A percentile compares a stretch with the other conserved stretches of the same genome.
Conservation (phyloP, 2,888 invertebrate genomes). For the Tiliacea citrago region DNA sequence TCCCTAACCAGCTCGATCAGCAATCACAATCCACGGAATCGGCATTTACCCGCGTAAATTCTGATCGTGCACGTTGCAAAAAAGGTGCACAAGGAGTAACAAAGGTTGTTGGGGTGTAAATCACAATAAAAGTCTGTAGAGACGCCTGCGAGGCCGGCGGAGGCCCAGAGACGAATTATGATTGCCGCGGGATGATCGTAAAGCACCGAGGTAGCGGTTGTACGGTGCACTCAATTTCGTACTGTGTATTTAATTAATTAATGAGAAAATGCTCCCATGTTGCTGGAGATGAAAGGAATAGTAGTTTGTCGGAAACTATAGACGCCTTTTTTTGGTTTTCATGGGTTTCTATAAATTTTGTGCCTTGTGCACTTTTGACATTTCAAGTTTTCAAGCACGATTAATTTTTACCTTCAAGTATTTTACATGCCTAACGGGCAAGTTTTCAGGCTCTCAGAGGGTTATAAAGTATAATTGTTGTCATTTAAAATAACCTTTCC, state of each 20-base stretch:
- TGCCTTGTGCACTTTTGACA: background rate
- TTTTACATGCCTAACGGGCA: background rate
- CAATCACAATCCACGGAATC: slow-evolving; percentile 65
- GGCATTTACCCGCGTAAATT: slow-evolving; percentile 71
- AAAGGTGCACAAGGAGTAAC: slow-evolving; percentile 69
- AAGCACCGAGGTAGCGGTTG: slow-evolving; percentile 73
- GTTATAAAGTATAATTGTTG: background rate
- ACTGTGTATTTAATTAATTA: slow-evolving; percentile 70
- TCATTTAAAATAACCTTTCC: slow-evolving; percentile 12
- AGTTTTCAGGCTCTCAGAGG: background rate
- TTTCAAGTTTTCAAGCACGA: background rate
- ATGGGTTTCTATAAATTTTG: background rate
- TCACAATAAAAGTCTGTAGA: slow-evolving; percentile 88
- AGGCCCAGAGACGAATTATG: slow-evolving; percentile 83
- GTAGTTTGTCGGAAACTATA: background rate
- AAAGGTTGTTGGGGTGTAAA: slow-evolving; percentile 83
- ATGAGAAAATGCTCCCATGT: slow-evolving; percentile 62
- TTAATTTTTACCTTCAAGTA: background rate
- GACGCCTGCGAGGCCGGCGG: slow-evolving; percentile 82
- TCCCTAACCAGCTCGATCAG: slow-evolving; percentile 46
- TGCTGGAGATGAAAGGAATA: slow-evolving; percentile 16
- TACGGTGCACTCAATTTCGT: slow-evolving; percentile 70
- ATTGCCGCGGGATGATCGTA: slow-evolving; percentile 79
- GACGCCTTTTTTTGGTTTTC: background rate
- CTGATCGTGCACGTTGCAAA: slow-evolving; percentile 69